These are phyloP conservation scores for Ptilonorhynchus violaceus DNA, from an alignment of 2,113 vertebrate species.

Conservation along the genomic window DNA sequence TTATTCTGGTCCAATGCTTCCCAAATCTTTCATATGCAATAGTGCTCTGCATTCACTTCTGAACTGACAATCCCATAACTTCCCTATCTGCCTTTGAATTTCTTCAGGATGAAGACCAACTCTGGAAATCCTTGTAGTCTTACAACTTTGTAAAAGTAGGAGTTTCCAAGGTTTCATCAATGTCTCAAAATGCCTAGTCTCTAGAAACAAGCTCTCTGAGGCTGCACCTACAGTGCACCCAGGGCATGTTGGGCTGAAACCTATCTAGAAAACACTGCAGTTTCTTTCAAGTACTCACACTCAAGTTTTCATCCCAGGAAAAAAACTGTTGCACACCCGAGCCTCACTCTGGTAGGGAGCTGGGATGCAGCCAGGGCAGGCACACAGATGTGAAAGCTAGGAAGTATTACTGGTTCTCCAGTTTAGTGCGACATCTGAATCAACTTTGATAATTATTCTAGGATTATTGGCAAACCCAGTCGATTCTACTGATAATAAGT, in stretches of 20 bases:
- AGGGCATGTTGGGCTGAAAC: background rate
- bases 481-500: background rate
- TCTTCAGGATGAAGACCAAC: background rate
- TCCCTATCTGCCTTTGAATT: background rate
- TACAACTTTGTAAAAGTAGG: background rate
- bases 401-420: background rate
- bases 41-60: background rate
- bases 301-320: background rate
- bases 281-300: background rate
- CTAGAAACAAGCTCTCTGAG: background rate
- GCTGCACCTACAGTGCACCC: background rate
- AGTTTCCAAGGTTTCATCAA: background rate
- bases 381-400: background rate
- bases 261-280: background rate
- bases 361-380: background rate
- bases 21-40: background rate
- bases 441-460: background rate
- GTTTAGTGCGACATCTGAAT: background rate
- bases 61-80: background rate
- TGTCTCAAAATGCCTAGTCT: background rate
- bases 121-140: background rate
- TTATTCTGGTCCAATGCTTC: background rate
- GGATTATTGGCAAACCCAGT: background rate
- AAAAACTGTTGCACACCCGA: rapidly evolving
- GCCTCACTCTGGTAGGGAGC: background rate